These are phyloP conservation scores for Folsomia candida DNA, from an alignment of 2,888 invertebrate species.

Conservation along the genomic window DNA sequence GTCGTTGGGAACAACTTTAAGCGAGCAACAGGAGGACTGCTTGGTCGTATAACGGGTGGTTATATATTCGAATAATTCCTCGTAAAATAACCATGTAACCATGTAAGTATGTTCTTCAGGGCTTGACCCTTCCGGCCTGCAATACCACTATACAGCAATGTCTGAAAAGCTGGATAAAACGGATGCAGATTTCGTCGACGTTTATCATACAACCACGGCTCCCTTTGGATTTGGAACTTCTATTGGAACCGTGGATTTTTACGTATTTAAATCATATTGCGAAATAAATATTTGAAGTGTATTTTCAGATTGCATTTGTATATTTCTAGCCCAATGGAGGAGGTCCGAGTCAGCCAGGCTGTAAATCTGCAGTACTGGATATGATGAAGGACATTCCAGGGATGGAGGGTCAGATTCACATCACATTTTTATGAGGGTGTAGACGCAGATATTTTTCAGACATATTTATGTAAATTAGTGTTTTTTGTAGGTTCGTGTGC, in stretches of 20 bases:
- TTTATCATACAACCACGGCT: constrained; percentile 30
- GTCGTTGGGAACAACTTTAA: constrained; percentile 36
- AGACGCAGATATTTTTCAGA: no score
- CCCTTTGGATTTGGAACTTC: constrained; percentile 34
- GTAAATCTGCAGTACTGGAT: constrained; percentile 21
- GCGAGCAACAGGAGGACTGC: constrained; percentile 30
- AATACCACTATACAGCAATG: constrained; percentile 32
- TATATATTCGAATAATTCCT: neutral
- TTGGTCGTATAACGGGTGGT: constrained; percentile 37
- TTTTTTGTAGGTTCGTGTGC: constrained; percentile 32
- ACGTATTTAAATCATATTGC: constrained; percentile 21
- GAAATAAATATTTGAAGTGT: no score
- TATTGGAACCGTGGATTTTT: constrained; percentile 40
- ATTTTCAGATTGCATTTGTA: neutral
- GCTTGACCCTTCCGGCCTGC: constrained; percentile 38
- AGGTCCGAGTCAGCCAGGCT: constrained; percentile 35
- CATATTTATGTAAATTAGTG: no score
- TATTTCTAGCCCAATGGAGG: constrained; percentile 33
- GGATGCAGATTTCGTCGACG: constrained; percentile 39
- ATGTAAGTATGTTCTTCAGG: constrained; percentile 12
- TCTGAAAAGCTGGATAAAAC: constrained; percentile 35
- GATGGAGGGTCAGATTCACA: constrained; percentile 20
- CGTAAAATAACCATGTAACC: neutral
- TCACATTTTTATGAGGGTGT: no score
- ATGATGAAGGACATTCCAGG: constrained; percentile 34